Percentiles rank a stretch among this genome's conserved stretches.
These are phyloP conservation scores for Anagrus nilaparvatae DNA, from an alignment of 1,140 invertebrate genomes.

Conservation along the genomic window DNA sequence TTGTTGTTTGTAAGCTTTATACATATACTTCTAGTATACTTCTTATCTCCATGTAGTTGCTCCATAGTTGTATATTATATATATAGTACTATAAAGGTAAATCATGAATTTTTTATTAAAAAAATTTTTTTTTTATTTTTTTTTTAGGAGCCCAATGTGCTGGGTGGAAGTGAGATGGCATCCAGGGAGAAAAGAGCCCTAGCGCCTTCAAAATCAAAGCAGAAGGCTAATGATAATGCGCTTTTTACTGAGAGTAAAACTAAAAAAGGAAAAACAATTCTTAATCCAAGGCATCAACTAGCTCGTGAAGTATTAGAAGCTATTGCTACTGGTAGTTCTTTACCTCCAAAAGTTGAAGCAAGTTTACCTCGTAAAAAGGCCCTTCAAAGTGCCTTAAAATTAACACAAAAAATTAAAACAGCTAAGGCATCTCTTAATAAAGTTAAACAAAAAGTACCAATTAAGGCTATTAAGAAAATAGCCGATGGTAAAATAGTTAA, in stretches of 20 bases:
- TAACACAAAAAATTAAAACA: slow-evolving; percentile 29
- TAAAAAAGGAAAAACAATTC: slow-evolving; percentile 29
- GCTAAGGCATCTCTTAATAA: slow-evolving; percentile 32
- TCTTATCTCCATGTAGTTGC: too few relatives aligned
- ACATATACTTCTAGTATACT: too few relatives aligned
- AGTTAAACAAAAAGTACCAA: slow-evolving; percentile 34
- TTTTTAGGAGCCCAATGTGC: slow-evolving; percentile 42
- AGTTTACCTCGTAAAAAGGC: slow-evolving; percentile 36
- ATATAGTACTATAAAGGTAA: background rate
- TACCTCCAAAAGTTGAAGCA: slow-evolving; percentile 34
- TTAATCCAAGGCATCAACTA: slow-evolving; percentile 30
- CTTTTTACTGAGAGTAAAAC: slow-evolving; percentile 27
- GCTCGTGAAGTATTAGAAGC: slow-evolving; percentile 28
- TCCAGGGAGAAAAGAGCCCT: slow-evolving; percentile 44
- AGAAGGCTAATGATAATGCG: slow-evolving; percentile 38
- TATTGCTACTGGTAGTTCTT: slow-evolving; percentile 30
- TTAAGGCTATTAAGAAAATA: slow-evolving; percentile 31
- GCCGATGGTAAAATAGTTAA: slow-evolving; percentile 26
- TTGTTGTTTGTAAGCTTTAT: too few relatives aligned
- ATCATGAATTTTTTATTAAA: background rate
- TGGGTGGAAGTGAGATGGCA: slow-evolving; percentile 46
- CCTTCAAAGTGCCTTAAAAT: slow-evolving; percentile 28
- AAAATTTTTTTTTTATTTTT: background rate
- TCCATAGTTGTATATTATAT: background rate
- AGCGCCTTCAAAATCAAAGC: slow-evolving; percentile 41